Evolutionary conservation across 2,113 vertebrate genomes (phyloP), one percentile per base, ranked within the genome.

Genomic region (Gadus chalcogrammus): DNA sequence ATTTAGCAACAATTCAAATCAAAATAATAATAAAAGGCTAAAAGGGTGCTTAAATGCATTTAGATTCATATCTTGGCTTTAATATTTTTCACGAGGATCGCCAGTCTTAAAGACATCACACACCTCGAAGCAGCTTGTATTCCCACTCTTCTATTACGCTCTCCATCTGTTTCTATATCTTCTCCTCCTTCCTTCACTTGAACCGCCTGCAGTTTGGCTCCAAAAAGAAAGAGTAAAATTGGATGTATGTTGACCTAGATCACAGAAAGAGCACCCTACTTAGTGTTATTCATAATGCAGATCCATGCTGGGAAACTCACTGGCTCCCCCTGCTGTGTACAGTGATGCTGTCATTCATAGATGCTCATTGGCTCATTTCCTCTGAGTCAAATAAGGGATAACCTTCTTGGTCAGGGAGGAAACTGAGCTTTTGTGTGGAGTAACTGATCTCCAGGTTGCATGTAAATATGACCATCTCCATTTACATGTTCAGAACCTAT

Each of bases 231-330:
- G 74, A 80, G 77, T 79, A 75, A 82, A 79, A 77, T 74, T 31
- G 61, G 70, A 61, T 70, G 78, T 74, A 79, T 81, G 79, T 84
- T 88, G 89, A 85, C 91, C 91, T 83, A 91, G 82, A 92, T 92
- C 81, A 86, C 72, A 62, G 80, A 84, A 86, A 87, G 79, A 79
- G 84, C 83, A 85, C 83, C 88, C 85, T 61, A 80, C 56, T 82
- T 83, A 16, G 15, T 13, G 2, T 48, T 13, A 69, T 82, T 79
- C 75, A 62, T 59, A 64, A 67, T 79, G 59, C 75, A 67, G 70
- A 75, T 56, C 65, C 28, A 38, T 67, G 69, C 48, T 60, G 35
- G 60, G 31, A 48, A 55, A 67, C 77, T 76, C 81, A 78, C 48
- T 70, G 76, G 68, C 78, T 74, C 87, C 80, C 79, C 78, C 84